Evolutionary conservation across 2,797 vertebrate species (phyloP).

Genomic region (Pseudomugil gertrudae): DNA sequence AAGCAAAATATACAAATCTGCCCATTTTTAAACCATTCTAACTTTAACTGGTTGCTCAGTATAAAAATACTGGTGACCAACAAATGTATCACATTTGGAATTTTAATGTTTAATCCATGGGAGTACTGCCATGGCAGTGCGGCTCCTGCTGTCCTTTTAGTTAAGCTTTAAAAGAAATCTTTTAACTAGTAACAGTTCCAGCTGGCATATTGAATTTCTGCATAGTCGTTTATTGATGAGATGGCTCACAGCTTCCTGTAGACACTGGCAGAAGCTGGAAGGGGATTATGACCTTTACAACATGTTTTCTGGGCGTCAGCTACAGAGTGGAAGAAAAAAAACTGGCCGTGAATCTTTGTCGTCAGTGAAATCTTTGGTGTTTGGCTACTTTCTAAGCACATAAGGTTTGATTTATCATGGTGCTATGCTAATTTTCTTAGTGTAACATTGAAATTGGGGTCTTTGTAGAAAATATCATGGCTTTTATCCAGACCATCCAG

Average conservation of each 20-base stretch:
- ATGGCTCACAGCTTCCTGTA: slow-evolving; percentile 47
- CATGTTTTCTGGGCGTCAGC: slow-evolving; percentile 20
- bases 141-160: background rate
- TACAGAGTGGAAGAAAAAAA: background rate
- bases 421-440: background rate
- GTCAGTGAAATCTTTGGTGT: slow-evolving; percentile 18
- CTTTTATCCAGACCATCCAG: slow-evolving; percentile 26
- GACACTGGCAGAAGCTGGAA: slow-evolving; percentile 45
- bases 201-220: slow-evolving; percentile 34
- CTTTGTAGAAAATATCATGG: slow-evolving; percentile 39
- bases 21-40: background rate
- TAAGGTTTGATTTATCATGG: slow-evolving; percentile 9
- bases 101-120: background rate
- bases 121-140: background rate
- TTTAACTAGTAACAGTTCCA: slow-evolving; percentile 29
- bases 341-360: background rate
- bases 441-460: slow-evolving; percentile 18
- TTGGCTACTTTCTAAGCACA: slow-evolving; percentile 13
- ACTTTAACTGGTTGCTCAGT: background rate
- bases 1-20: too few species aligned
- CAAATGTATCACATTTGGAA: background rate
- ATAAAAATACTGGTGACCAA: background rate
- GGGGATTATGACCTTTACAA: slow-evolving; percentile 44
- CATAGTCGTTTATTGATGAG: slow-evolving; percentile 43
- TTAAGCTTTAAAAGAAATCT: slow-evolving; percentile 20